Percentiles rank a stretch among this genome's conserved stretches.
Evolutionary conservation across 2,797 vertebrate genomes (phyloP).

Genomic region (Chelidonichthys spinosus): DNA sequence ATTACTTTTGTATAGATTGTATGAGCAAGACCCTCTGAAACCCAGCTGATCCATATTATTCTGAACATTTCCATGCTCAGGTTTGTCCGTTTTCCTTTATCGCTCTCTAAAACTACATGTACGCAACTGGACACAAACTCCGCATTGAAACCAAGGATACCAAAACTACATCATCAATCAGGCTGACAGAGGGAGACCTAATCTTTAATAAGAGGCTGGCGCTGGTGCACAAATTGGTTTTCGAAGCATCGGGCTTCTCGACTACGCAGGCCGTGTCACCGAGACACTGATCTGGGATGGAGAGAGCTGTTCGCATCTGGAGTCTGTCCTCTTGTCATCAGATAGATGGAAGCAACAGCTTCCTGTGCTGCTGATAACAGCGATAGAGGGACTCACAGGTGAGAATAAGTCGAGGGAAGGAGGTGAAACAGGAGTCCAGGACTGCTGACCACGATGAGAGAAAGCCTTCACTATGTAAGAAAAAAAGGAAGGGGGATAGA

Average conservation of each 20-base stretch:
- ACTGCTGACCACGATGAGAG: constrained; percentile 16
- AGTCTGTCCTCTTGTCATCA: constrained; percentile 88
- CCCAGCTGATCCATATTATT: background rate
- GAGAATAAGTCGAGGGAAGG: constrained; percentile 20
- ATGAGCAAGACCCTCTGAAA: no score
- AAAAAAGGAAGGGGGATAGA: background rate
- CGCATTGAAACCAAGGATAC: constrained; percentile 61
- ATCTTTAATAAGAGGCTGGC: constrained; percentile 76
- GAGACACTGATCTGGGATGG: constrained; percentile 79
- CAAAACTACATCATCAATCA: constrained; percentile 63
- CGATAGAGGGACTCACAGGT: constrained; percentile 42
- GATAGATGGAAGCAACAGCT: constrained; percentile 89
- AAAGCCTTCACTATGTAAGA: background rate
- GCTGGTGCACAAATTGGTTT: constrained; percentile 65
- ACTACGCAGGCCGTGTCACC: constrained; percentile 89
- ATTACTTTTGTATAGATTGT: no score
- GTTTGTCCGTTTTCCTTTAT: constrained; percentile 18
- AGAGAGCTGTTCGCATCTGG: constrained; percentile 93
- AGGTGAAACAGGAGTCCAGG: constrained; percentile 39
- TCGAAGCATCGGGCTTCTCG: constrained; percentile 84
- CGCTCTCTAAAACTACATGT: constrained; percentile 23
- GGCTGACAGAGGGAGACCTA: constrained; percentile 59
- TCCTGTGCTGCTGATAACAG: constrained; percentile 81
- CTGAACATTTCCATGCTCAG: background rate
- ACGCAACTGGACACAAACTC: constrained; percentile 43